phyloP scores from a whole-genome alignment of 1,140 invertebrate species.

The Scylla paramamosain region DNA sequence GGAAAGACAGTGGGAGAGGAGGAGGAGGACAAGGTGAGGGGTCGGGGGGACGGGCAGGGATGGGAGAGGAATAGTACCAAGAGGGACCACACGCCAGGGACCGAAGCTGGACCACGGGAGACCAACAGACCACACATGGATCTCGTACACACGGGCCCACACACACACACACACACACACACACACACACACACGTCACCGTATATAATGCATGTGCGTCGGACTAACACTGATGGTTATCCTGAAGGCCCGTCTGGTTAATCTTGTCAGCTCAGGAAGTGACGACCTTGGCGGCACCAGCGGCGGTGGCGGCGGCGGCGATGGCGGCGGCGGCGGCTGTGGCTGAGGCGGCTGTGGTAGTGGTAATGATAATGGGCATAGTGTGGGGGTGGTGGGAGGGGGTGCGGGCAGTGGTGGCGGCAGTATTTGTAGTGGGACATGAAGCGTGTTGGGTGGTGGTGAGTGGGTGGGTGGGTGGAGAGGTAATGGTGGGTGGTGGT shows the following conservation, averaged over 20 bases:
- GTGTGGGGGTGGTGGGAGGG: not conserved
- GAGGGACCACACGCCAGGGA: conserved; percentile 17
- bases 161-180: conserved; percentile 12
- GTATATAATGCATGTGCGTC: conserved; percentile 11
- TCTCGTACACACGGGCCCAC: not conserved
- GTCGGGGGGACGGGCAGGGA: too few species aligned
- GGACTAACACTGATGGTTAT: not conserved
- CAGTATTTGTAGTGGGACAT: conserved; percentile 23
- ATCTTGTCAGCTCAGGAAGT: not conserved
- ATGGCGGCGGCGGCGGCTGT: too few species aligned
- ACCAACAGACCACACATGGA: not conserved
- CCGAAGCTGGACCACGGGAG: not conserved
- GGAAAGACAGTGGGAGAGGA: not conserved
- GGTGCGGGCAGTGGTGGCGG: not conserved
- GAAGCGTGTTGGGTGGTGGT: not conserved
- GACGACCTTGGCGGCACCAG: not conserved
- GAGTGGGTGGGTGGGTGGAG: not conserved
- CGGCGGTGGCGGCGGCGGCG: too few species aligned
- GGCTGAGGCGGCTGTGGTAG: not conserved
- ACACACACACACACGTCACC: conserved; percentile 17
- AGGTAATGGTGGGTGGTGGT: not conserved
- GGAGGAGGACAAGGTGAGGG: too few species aligned
- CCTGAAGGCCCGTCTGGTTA: not conserved
- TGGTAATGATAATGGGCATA: not conserved
- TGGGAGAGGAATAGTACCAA: not conserved